These are phyloP conservation scores for Squalus acanthias DNA, from an alignment of 2,797 vertebrate species.

Conservation along the genomic window DNA sequence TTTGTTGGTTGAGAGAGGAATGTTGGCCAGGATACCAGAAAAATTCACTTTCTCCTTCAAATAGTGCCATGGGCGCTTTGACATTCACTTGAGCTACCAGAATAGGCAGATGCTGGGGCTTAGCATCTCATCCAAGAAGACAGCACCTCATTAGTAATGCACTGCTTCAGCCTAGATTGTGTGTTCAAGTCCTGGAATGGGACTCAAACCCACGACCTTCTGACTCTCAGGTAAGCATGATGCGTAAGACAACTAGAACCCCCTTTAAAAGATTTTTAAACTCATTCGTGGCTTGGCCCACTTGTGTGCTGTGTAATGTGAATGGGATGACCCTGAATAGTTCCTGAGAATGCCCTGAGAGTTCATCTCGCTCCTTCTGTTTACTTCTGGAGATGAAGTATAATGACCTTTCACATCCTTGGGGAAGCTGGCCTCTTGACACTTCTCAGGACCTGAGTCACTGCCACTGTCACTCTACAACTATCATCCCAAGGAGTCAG, in stretches of 20 bases:
- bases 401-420: constrained; percentile 65
- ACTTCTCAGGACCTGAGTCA: constrained; percentile 80
- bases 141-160: background rate
- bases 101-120: background rate
- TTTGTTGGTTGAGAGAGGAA: background rate
- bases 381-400: constrained; percentile 56
- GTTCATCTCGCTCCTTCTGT: constrained; percentile 48
- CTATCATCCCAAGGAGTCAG: constrained; percentile 58
- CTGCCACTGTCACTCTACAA: constrained; percentile 62
- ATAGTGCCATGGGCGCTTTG: constrained; percentile 8
- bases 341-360: constrained; percentile 52
- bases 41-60: constrained; percentile 1
- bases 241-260: background rate
- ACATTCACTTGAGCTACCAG: background rate
- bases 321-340: background rate
- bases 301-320: background rate
- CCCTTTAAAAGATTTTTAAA: background rate
- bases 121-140: background rate
- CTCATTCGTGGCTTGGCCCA: background rate
- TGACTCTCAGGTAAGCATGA: background rate
- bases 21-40: background rate
- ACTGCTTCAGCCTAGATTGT: background rate
- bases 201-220: background rate
- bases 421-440: constrained; percentile 73
- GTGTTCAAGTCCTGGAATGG: background rate